Conservation (phyloP, 2,797 vertebrate species). For the Taeniopygia guttata region DNA sequence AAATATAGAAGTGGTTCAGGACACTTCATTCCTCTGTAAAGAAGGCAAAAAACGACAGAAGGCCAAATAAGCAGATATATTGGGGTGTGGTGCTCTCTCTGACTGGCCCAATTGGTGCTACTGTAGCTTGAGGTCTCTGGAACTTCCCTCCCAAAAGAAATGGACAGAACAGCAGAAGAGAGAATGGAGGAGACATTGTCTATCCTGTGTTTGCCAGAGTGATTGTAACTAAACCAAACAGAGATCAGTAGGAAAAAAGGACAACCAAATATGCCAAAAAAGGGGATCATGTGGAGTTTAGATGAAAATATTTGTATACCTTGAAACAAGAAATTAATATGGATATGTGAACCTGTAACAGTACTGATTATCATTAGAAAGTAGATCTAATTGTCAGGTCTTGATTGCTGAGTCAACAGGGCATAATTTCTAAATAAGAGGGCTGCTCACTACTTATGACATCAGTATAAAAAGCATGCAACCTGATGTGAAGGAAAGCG, state of each 20-base stretch:
- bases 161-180: neutral
- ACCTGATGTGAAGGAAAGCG: neutral
- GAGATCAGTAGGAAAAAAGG: neutral
- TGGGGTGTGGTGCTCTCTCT: neutral
- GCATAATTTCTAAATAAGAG: neutral
- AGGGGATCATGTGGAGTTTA: neutral
- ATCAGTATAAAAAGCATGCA: neutral
- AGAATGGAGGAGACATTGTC: neutral
- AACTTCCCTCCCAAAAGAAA: neutral
- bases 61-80: neutral
- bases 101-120: neutral
- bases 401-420: neutral
- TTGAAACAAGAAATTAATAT: neutral
- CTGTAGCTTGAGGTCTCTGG: neutral
- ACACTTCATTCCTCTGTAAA: neutral
- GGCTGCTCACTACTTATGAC: neutral
- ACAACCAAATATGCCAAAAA: neutral
- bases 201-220: neutral
- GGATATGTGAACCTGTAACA: neutral
- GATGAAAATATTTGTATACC: neutral
- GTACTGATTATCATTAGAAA: neutral
- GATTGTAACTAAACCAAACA: neutral
- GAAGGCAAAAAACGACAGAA: neutral
- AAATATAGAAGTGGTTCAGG: neutral
- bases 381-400: neutral